Conservation (phyloP, 2,797 vertebrate genomes). For the Peromyscus aztecus region DNA sequence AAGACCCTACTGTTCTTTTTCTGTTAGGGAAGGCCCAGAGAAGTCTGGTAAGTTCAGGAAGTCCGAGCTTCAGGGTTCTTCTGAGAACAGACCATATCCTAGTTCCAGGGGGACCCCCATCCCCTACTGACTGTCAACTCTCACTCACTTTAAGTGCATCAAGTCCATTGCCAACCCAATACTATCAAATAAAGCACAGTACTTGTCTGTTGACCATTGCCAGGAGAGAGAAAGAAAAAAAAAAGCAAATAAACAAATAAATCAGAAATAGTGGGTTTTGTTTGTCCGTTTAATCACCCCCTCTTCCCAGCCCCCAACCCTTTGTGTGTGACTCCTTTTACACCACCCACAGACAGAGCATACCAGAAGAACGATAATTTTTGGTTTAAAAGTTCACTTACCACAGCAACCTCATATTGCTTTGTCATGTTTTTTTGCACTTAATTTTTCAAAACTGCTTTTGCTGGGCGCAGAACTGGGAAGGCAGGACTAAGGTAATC, state of each 20-base stretch:
- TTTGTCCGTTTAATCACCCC: constrained; percentile 27
- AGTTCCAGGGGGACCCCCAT: not conserved
- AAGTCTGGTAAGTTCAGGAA: constrained; percentile 53
- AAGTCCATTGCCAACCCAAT: not conserved
- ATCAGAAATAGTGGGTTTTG: constrained; percentile 51
- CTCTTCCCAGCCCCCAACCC: constrained; percentile 55
- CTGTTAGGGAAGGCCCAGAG: not conserved
- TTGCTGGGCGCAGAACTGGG: constrained; percentile 79
- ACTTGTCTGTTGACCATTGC: not conserved
- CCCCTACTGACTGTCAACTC: constrained; percentile 7
- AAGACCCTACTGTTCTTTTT: constrained; percentile 62
- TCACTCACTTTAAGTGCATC: constrained; percentile 57
- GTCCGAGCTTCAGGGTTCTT: constrained; percentile 21
- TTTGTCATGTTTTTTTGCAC: constrained; percentile 84
- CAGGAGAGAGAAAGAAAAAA: not conserved
- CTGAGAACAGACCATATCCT: constrained; percentile 65
- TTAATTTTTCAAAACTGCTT: constrained; percentile 82
- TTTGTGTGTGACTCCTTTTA: constrained; percentile 74
- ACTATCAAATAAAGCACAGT: constrained; percentile 39
- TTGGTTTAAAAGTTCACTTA: constrained; percentile 86
- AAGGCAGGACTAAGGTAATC: constrained; percentile 72
- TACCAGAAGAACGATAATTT: constrained; percentile 66
- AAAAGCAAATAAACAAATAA: constrained; percentile 25
- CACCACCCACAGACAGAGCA: constrained; percentile 61
- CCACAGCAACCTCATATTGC: constrained; percentile 87